Evolutionary conservation across 1,140 invertebrate species (phyloP), one percentile per base, ranked within the genome.

Genomic region (Bombus affinis): DNA sequence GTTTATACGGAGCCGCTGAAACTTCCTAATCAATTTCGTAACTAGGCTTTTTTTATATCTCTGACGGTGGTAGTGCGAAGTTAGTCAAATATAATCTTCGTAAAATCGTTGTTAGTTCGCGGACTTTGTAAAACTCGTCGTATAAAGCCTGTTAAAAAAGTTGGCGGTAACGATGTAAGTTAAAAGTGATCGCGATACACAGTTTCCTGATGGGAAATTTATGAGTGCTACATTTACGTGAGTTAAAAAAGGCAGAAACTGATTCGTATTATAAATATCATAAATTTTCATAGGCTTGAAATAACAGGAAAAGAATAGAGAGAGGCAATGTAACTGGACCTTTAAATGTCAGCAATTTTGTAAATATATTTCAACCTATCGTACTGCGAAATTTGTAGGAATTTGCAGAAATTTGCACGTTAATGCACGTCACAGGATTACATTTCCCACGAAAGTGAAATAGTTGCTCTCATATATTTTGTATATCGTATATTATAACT

Each of bases 121-220:
- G 9, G 32, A 76, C 81, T 75, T 65, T 5, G 72, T 22, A 22
- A 82, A 76, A 65, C 81, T 75, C 25, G 15, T 25, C 5, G 5
- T 47, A 66, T 53, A 66, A 82, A 75, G 44, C 39, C 12, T 42
- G 57, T 82, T 82, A 66, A 10, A 75, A 65, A 82, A 82, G 71
- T 74, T 74, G 1, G n/a, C 53, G n/a, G 1, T 32, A 39, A 37
- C 10, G 22, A 37, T 73, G 22, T 15, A 47, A 47, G 57, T 37
- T 65, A 37, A 47, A 65, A 42, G 25, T 39, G 37, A 65, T 47
- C 39, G 28, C 32, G 25, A 12, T 6, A 15, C 8, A 75, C 6
- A 42, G 70, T 8, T 4, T 37, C 18, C 9, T 22, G 22, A n/a
- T n/a, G 1, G 22, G 3, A 28, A 44, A 74, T 73, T 73, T 15